A percentile compares a stretch with the other conserved stretches of the same genome.
phyloP scores from a whole-genome alignment of 2,797 vertebrate genomes.

The Sebastes minor region DNA sequence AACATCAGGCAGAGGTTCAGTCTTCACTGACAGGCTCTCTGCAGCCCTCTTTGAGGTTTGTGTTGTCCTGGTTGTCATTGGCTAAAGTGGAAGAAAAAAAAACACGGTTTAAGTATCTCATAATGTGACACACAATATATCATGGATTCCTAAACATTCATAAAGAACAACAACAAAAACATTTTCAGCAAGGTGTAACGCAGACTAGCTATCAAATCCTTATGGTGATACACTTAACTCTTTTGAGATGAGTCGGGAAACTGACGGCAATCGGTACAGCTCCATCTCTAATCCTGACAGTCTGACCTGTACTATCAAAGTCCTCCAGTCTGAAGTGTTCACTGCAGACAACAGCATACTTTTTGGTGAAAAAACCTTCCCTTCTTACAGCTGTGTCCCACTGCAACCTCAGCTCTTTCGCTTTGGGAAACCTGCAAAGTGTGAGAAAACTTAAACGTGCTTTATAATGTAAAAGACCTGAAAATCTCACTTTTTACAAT shows the following conservation, averaged over 20 bases:
- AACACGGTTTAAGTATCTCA: not conserved
- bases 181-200: not conserved
- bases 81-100: no score
- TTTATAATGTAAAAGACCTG: no score
- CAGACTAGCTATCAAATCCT: not conserved
- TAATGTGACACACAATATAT: not conserved
- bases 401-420: not conserved
- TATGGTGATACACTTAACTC: not conserved
- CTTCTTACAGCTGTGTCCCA: not conserved
- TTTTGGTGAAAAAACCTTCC: not conserved
- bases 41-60: no score
- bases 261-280: not conserved
- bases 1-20: no score
- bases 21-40: no score
- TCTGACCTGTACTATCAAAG: conserved; percentile 5
- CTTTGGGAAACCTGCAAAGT: not conserved
- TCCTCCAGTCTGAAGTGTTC: not conserved
- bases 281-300: not conserved
- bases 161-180: not conserved
- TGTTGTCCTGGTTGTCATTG: no score
- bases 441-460: not conserved
- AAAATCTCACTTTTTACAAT: no score
- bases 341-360: not conserved
- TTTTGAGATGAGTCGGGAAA: not conserved
- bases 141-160: not conserved